Base-by-base conservation (phyloP, 2,113 vertebrate species). In the Colius striatus region DNA sequence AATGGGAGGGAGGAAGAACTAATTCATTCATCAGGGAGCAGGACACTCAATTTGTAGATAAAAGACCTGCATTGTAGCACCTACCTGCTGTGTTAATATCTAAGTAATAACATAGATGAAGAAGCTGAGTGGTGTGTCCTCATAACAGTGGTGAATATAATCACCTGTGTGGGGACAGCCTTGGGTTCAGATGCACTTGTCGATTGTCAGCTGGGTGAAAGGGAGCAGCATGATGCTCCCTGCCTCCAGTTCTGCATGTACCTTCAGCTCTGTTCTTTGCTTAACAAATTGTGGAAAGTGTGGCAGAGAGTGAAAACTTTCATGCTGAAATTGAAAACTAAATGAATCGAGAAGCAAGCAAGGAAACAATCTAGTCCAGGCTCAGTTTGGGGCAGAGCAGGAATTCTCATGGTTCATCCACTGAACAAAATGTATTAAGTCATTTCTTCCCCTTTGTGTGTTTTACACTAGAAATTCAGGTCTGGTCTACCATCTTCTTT, bases 401-500 rank as follows among this genome's bases (percentile, higher is more conserved):
- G 41, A 82, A 47, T 65, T 87, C 90, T 85, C 47, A 23, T 66
- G 58, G 50, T 91, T 82, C 70, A 70, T 87, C 53, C 47, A 65
- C 66, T 10, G 18, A 87, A 82, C 62, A 94, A 91, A 92, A 89
- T 12, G 4, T 65, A 68, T 68, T 75, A 71, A 87, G 61, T 74
- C 48, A 89, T 94, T 93, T 90, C 75, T 79, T 74, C 51, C 55
- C 11, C 51, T 53, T 53, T 87, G 88, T 73, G 50, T 96, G 76
- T 95, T 94, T 94, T 90, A 51, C 70, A 73, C 93, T 90, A 95
- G 72, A 89, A 90, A 87, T 89, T 92, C 90, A 89, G 93, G 83
- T 92, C 88, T 96, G 79, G 48, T 78, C 88, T 90, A 76, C 86
- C 86, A 87, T 92, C 88, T 92, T 96, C 90, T 95, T 92, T 96